Percentiles rank a stretch among this genome's conserved stretches.
Evolutionary conservation across 2,113 vertebrate species (phyloP).

Genomic region (Cisticola juncidis): DNA sequence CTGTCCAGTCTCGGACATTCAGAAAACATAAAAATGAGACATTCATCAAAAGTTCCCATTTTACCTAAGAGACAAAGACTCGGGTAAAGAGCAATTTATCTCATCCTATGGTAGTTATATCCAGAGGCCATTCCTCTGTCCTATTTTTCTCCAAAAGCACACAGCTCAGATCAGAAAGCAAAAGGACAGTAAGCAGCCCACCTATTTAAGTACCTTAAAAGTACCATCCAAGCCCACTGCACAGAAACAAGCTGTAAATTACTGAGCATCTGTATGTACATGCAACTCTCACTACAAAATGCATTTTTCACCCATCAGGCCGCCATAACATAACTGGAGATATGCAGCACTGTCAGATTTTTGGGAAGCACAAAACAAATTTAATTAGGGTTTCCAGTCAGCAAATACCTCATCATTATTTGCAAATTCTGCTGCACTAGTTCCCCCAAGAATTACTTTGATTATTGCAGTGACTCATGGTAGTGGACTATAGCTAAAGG

Average conservation of each 20-base stretch:
- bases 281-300: background rate
- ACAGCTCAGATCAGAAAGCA: background rate
- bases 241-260: background rate
- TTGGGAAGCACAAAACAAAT: background rate
- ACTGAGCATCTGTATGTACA: background rate
- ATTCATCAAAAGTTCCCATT: background rate
- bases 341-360: background rate
- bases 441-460: background rate
- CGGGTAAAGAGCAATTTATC: background rate
- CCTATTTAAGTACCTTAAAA: background rate
- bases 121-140: background rate
- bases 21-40: background rate
- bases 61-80: background rate
- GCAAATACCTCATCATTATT: background rate
- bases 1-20: background rate
- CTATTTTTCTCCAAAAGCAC: background rate
- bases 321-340: background rate
- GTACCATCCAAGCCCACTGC: background rate
- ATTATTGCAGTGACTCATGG: background rate
- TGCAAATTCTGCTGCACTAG: background rate
- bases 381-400: background rate
- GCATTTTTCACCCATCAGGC: background rate
- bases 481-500: background rate
- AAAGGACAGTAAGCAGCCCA: background rate
- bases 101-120: background rate